Evolutionary conservation across 2,888 invertebrate genomes (phyloP), one percentile per base, ranked within the genome.

Genomic region (Ectemnius continuus): DNA sequence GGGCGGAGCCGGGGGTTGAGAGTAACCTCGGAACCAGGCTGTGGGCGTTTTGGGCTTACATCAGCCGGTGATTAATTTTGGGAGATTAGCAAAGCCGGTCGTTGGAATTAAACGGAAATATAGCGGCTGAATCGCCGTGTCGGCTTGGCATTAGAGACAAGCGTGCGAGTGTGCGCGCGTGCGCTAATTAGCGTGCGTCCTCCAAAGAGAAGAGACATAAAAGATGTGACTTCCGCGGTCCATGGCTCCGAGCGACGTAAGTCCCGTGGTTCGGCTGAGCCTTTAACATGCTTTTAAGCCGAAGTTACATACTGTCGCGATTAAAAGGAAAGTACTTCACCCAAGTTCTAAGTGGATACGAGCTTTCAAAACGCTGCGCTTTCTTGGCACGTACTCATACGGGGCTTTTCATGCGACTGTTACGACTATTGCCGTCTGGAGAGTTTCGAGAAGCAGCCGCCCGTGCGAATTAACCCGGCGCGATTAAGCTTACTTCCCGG

Each of bases 341-440:
- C 52, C 64, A 67, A 79, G 81, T 79, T 76, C 48, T 47, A 20
- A 56, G 52, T 52, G 28, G 57, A 60, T 68, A 79, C 66, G 68
- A 70, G 73, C 52, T 68, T 68, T 73, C 59, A 73, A 76, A 81
- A 75, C 66, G 73, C 69, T 58, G 75, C 72, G 79, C 75, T 83
- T 83, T 81, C 83, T 83, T 81, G 83, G 83, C 83, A 83, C 83
- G 83, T 83, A 81, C 83, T 83, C 83, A 78, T 82, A 70, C 75
- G 57, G 76, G 76, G 59, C 75, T 75, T 82, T 78, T 80, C 82
- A 78, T 78, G 82, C 78, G 78, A 78, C 73, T 73, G 77, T 81
- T 83, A 81, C 81, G 83, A 78, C 81, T 79, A 79, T 82, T 81
- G 82, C 82, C 84, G 84, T 82, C 83, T 82, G 78, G 82, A 78